Evolutionary conservation across 2,113 vertebrate genomes (phyloP), one percentile per base, ranked within the genome.

Genomic region (Trematomus loennbergii): DNA sequence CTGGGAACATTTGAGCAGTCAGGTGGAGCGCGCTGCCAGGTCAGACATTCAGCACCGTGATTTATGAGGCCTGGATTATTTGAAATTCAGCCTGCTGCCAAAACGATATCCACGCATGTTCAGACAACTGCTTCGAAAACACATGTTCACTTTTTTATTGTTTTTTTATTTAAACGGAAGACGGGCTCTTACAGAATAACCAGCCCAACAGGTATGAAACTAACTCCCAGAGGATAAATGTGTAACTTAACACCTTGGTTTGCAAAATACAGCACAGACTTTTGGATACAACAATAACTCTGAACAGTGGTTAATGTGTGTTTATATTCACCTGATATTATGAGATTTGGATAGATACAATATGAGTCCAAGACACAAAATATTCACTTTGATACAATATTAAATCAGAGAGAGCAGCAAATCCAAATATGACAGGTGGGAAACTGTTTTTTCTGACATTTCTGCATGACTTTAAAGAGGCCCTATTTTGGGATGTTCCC

Each of bases 1-100:
- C 88, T 67, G 84, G 85, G 65, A 90, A 87, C 82, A 76, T 62
- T 60, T 57, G 64, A 85, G 87, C 79, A 72, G 88, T 90, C 84
- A 88, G 88, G 78, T 87, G 46, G 79, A 81, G 82, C 74, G 58
- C 5, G 43, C 61, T 81, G 87, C 87, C 91, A 89, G 85, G 66
- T 82, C 70, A 50, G 72, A 78, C 82, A 57, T 77, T 65, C 60
- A 72, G 75, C 59, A 50, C 53, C 10, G 45, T 72, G 86, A 91
- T 86, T 90, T 86, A 86, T 78, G 72, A 18, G 48, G 73, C 53
- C 57, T 59, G 81, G 59, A 58, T 82, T 48, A 76, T 71, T 70
- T 9, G 57, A 85, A 83, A 81, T 64, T 20, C 60, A 65, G 50
- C n/a, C 77, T 9, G 40, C 49, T 67, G 48, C 71, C 62, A 84